Conservation (phyloP, 2,888 invertebrate species). For the Thereva unica region DNA sequence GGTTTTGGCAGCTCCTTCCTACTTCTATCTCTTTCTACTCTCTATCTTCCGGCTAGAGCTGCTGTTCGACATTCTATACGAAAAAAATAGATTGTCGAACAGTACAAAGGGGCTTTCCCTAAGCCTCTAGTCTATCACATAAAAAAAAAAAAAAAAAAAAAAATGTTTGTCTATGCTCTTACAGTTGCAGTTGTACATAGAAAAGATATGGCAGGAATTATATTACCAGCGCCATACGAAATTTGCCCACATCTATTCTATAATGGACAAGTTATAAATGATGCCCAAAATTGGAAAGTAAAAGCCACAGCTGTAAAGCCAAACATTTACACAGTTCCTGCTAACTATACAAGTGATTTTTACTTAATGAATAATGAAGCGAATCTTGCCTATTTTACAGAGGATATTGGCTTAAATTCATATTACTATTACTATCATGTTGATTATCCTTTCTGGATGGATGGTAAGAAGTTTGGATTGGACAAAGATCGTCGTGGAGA, state of each 20-base stretch:
- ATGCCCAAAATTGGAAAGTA: conserved; percentile 59
- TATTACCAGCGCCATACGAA: conserved; percentile 75
- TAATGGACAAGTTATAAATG: conserved; percentile 70
- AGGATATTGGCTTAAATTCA: conserved; percentile 71
- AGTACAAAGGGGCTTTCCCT: too few species aligned
- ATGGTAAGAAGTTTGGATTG: conserved; percentile 61
- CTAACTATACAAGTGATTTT: conserved; percentile 62
- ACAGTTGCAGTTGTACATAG: conserved; percentile 71
- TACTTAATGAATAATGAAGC: conserved; percentile 62
- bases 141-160: too few species aligned
- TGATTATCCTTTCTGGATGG: conserved; percentile 69
- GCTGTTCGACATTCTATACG: too few species aligned
- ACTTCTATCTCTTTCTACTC: too few species aligned
- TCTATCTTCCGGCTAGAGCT: too few species aligned
- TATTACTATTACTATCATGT: conserved; percentile 67
- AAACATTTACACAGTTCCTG: conserved; percentile 3
- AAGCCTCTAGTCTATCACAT: too few species aligned
- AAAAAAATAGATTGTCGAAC: too few species aligned
- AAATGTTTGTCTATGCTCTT: conserved; percentile 74
- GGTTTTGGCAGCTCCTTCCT: too few species aligned
- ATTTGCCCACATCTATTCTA: conserved; percentile 78
- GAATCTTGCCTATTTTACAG: conserved; percentile 69
- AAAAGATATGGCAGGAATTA: conserved; percentile 67
- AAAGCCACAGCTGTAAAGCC: conserved; percentile 6
- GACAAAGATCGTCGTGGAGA: conserved; percentile 67